phyloP scores from a whole-genome alignment of 2,888 invertebrate genomes.

The Amorpha juglandis region DNA sequence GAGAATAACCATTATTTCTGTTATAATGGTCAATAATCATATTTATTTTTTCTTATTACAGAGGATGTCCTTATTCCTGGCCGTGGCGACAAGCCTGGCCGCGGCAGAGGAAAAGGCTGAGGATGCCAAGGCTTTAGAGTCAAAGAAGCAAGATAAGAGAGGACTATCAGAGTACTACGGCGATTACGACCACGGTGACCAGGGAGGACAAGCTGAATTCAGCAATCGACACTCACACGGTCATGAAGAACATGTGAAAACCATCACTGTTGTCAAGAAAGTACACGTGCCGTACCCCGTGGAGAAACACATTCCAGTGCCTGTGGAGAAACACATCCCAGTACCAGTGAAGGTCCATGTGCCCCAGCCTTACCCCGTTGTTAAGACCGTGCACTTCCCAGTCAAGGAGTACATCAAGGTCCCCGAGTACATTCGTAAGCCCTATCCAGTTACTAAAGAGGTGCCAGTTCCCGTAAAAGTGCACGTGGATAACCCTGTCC shows the following conservation, averaged over 20 bases:
- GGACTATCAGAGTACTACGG: slow-evolving; percentile 81
- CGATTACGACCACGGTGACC: slow-evolving; percentile 57
- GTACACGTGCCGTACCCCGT: slow-evolving; percentile 90
- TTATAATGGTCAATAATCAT: neutral
- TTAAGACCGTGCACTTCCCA: slow-evolving; percentile 87
- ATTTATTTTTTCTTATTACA: slow-evolving; percentile 53
- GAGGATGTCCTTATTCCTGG: slow-evolving; percentile 79
- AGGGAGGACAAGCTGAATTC: neutral
- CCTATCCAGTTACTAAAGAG: slow-evolving; percentile 87
- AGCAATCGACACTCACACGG: slow-evolving; percentile 33
- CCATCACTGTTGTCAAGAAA: slow-evolving; percentile 88
- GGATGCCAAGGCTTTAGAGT: slow-evolving; percentile 74
- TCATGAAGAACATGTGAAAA: slow-evolving; percentile 84
- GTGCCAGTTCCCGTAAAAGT: slow-evolving; percentile 87
- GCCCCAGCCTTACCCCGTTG: slow-evolving; percentile 88
- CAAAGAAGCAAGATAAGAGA: slow-evolving; percentile 84
- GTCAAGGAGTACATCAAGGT: slow-evolving; percentile 87
- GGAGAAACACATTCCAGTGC: slow-evolving; percentile 87
- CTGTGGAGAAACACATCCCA: slow-evolving; percentile 87
- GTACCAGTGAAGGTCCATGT: slow-evolving; percentile 88
- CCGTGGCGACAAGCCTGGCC: slow-evolving; percentile 82
- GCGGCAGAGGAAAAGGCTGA: slow-evolving; percentile 83
- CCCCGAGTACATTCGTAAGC: slow-evolving; percentile 87
- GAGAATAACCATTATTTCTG: neutral
- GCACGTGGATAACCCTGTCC: slow-evolving; percentile 87